Evolutionary conservation across 1,140 invertebrate genomes (phyloP), one percentile per base, ranked within the genome.

Genomic region (Caerostris extrusa): DNA sequence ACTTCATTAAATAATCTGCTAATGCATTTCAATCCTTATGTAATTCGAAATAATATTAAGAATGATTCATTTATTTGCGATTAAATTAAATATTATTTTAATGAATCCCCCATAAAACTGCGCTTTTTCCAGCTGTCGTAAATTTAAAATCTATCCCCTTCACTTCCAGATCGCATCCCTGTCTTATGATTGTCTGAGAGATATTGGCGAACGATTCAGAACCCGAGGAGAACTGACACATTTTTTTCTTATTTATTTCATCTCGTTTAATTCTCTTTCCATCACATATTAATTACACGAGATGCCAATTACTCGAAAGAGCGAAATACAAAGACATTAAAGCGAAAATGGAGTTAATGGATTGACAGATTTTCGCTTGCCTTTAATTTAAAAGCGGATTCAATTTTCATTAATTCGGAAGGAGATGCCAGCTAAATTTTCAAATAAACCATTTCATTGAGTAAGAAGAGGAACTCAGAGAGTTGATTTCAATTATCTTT

Each of bases 391-490:
- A 91, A 53, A 10, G 8, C 55, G 55, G 34, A 91, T 91, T 81
- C 56, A 81, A 81, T 81, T 91, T 91, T 91, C 89, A 91, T 91
- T 91, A 91, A 91, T 81, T 81, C 14, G 69, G 7, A 34, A 8
- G 71, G 58, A 57, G 10, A 69, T 56, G 60, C 57, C 17, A 7
- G 57, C 56, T 56, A 14, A 56, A 69, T 56, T 69, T 71, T 71
- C 50, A 69, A 71, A 90, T 90, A 71, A 90, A 87, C 10, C 50
- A 19, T 69, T 71, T 64, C 87, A 7, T 56, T 5, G 55, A 69
- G 64, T n/a, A 56, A 12, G 12, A 6, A 87, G 85, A 57, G 10
- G 82, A 57, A 85, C 56, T 56, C 55, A 3, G 53, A n/a, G 17
- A 81, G 82, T 55, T 85, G 53, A 85, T 85, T 85, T 85, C 82